Evolutionary conservation across 2,797 vertebrate species (phyloP).

Genomic region (Myiotriccus ornatus): DNA sequence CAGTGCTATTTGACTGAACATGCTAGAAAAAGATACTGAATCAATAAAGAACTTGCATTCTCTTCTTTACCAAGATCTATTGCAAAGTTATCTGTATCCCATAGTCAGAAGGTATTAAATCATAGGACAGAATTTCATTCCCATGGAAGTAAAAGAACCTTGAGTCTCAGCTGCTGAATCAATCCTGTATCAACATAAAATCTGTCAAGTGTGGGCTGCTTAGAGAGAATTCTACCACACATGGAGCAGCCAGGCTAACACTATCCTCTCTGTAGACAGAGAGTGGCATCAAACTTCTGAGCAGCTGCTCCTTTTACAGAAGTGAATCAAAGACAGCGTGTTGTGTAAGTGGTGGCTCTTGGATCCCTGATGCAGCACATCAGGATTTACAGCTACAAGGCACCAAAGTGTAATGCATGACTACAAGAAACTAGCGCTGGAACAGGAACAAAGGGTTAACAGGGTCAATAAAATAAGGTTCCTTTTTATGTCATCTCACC

Average conservation of each 20-base stretch:
- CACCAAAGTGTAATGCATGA: neutral
- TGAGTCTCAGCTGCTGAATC: slow-evolving; percentile 4
- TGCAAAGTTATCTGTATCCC: neutral
- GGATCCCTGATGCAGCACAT: neutral
- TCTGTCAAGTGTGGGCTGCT: slow-evolving; percentile 44
- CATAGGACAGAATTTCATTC: neutral
- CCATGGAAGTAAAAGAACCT: neutral
- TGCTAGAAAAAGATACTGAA: neutral
- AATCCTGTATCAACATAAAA: slow-evolving; percentile 35
- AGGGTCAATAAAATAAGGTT: neutral
- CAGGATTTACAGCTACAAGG: neutral
- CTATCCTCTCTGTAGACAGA: slow-evolving; percentile 28
- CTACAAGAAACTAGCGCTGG: neutral
- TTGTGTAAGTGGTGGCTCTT: neutral
- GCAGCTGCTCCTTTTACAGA: slow-evolving; percentile 16
- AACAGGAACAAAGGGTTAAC: neutral
- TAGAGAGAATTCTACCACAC: slow-evolving; percentile 39
- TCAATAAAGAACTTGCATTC: neutral
- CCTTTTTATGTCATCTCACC: neutral
- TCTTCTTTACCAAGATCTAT: neutral
- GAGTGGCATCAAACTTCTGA: neutral
- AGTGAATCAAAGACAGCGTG: neutral
- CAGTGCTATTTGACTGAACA: neutral
- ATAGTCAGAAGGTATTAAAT: neutral
- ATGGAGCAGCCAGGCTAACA: slow-evolving; percentile 38